Percentiles rank a stretch among this genome's conserved stretches.
phyloP scores from a whole-genome alignment of 2,888 invertebrate species.

The Limnephilus rhombicus region DNA sequence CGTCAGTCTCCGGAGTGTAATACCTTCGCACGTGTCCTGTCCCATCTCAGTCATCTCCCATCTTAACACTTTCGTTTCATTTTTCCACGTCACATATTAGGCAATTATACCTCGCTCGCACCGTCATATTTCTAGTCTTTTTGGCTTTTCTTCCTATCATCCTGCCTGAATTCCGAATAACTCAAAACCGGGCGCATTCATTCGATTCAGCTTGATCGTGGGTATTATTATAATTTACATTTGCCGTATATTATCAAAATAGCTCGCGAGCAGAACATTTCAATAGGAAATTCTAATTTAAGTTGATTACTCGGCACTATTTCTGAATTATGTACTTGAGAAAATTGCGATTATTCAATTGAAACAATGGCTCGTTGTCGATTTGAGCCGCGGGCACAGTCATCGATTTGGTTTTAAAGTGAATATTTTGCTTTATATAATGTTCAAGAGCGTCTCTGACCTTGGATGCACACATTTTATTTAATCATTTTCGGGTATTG shows the following conservation, averaged over 20 bases:
- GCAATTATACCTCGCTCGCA: slow-evolving; percentile 17
- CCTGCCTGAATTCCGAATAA: not conserved
- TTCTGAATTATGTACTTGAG: slow-evolving; percentile 25
- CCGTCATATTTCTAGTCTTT: not conserved
- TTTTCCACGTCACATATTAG: slow-evolving; percentile 38
- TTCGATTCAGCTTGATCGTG: not conserved
- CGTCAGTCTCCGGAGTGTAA: slow-evolving; percentile 31
- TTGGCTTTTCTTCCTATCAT: not conserved
- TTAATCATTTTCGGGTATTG: not conserved
- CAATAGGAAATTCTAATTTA: slow-evolving; percentile 4
- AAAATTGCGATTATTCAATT: slow-evolving; percentile 25
- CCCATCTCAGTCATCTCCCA: slow-evolving; percentile 33
- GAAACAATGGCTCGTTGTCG: slow-evolving; percentile 23
- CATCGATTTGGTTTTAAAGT: not conserved
- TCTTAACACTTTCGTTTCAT: slow-evolving; percentile 47
- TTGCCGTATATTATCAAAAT: not conserved
- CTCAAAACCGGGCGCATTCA: not conserved
- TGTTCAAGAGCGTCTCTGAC: not conserved
- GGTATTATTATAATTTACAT: not conserved
- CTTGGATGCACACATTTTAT: not conserved
- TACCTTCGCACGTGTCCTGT: slow-evolving; percentile 33
- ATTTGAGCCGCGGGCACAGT: not conserved
- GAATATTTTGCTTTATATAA: not conserved
- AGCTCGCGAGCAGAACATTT: not conserved
- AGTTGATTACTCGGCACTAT: slow-evolving; percentile 11